Percentiles rank a stretch among this genome's conserved stretches.
Evolutionary conservation across 2,113 vertebrate genomes (phyloP).

Genomic region (Pica pica): DNA sequence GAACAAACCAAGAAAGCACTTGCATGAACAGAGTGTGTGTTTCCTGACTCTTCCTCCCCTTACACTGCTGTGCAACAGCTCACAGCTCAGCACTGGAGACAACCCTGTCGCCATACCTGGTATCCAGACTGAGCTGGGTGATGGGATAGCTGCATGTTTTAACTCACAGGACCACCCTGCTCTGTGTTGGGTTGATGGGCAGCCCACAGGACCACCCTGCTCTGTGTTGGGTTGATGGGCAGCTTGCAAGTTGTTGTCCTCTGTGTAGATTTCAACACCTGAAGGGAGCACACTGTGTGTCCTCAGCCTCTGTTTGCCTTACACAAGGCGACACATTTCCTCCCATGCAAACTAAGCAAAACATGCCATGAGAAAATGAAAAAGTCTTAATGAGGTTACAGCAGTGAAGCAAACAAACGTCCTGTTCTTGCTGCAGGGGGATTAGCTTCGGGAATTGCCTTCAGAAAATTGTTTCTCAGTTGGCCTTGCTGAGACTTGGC

Average conservation of each 20-base stretch:
- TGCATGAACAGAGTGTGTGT: neutral
- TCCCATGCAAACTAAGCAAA: neutral
- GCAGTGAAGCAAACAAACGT: neutral
- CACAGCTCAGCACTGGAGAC: neutral
- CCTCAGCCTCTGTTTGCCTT: neutral
- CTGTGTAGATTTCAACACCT: neutral
- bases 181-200: neutral
- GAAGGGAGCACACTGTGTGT: neutral
- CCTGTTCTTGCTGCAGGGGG: neutral
- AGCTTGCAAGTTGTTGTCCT: neutral
- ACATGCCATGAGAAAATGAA: neutral
- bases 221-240: neutral
- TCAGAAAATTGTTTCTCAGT: neutral
- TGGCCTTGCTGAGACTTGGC: neutral
- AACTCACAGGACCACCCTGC: neutral
- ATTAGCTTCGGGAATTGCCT: neutral
- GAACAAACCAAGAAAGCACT: neutral
- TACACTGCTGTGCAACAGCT: neutral
- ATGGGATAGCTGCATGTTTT: neutral
- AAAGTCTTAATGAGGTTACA: neutral
- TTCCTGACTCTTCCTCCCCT: neutral
- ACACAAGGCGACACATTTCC: neutral
- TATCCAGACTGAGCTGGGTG: neutral
- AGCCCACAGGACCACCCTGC: neutral
- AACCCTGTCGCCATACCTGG: fast-evolving